phyloP scores from a whole-genome alignment of 2,113 vertebrate species.

The Microcebus tavaratra region DNA sequence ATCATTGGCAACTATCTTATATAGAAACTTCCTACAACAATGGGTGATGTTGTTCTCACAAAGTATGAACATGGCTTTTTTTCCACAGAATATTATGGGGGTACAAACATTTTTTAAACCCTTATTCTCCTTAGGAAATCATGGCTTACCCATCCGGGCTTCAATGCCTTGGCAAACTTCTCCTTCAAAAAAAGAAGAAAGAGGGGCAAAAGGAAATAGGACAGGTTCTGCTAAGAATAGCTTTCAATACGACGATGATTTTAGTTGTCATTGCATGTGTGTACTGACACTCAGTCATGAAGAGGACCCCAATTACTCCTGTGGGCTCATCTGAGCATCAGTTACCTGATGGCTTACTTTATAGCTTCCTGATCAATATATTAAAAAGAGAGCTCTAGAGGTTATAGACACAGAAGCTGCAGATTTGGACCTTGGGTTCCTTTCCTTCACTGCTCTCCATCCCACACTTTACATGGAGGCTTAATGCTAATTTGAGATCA shows the following conservation, averaged over 20 bases:
- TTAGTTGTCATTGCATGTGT: background rate
- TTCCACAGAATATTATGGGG: no score
- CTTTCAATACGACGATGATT: background rate
- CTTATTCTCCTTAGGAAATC: background rate
- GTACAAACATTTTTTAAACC: background rate
- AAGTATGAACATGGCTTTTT: background rate
- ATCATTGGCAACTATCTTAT: background rate
- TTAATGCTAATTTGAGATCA: conserved; percentile 27
- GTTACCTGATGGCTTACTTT: conserved; percentile 43
- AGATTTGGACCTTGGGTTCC: background rate
- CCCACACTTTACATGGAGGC: background rate
- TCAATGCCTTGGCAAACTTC: background rate
- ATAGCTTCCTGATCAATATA: conserved; percentile 4
- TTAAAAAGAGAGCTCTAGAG: conserved; percentile 27
- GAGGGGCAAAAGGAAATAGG: no score
- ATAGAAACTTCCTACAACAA: background rate
- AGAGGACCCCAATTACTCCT: background rate
- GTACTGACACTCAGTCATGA: background rate
- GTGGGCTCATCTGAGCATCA: background rate
- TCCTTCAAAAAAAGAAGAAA: background rate
- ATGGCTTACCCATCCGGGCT: background rate
- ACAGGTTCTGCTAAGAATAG: conserved; percentile 11
- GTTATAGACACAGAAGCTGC: background rate
- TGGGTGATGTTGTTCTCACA: background rate
- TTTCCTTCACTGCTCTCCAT: background rate